phyloP scores from a whole-genome alignment of 92 coral and sea anemone species.

The Palythoa heliodiscus region DNA sequence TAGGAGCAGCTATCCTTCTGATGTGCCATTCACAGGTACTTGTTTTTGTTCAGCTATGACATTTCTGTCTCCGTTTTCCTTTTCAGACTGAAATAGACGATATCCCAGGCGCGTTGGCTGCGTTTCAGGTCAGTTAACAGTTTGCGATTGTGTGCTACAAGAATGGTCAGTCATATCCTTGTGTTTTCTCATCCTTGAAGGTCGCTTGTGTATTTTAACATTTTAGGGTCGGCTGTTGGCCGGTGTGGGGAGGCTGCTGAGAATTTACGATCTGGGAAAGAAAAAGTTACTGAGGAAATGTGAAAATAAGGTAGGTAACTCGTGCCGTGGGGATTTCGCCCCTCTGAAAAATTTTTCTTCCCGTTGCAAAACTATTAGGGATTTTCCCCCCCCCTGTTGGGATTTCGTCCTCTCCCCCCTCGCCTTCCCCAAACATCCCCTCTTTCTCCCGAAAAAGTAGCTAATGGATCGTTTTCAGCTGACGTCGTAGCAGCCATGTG shows the following conservation, averaged over 20 bases:
- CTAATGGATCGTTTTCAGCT: too few species aligned
- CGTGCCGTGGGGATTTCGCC: too few species aligned
- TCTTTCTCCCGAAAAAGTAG: too few species aligned
- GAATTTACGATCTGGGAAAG: conserved; percentile 96
- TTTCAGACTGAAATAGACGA: conserved; percentile 94
- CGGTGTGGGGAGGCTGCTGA: conserved; percentile 91
- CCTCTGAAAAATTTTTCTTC: too few species aligned
- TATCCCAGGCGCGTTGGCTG: conserved; percentile 86
- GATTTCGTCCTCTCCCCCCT: too few species aligned
- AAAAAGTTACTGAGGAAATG: conserved; percentile 96
- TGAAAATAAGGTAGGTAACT: conserved; percentile 83
- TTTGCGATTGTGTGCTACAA: background rate
- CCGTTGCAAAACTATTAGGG: too few species aligned
- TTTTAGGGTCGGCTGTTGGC: conserved; percentile 90
- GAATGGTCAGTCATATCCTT: background rate
- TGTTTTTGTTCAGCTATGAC: too few species aligned
- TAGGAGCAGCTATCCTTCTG: too few species aligned
- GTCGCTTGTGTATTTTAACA: background rate
- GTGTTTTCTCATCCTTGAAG: background rate
- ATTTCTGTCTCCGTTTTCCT: background rate
- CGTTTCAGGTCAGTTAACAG: conserved; percentile 83
- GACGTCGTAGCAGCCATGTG: too few species aligned
- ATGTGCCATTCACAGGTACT: too few species aligned
- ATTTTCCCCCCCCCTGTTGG: too few species aligned
- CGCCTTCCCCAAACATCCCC: too few species aligned